Conservation (phyloP, 2,113 vertebrate species). For the Sigmodon hispidus region DNA sequence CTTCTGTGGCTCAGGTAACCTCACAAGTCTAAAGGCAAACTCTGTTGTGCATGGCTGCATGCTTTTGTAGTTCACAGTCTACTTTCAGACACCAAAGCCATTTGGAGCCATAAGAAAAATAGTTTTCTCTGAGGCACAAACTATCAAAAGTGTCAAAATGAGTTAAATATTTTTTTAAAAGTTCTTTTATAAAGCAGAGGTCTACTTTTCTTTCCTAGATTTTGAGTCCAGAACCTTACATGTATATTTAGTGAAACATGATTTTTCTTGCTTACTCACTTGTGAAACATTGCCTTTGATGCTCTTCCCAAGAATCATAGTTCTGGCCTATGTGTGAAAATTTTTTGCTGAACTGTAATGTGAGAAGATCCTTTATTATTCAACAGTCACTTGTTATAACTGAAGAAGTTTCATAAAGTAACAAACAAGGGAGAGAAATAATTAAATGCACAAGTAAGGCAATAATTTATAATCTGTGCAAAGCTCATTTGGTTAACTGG, state of each 20-base stretch:
- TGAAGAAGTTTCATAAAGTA: not conserved
- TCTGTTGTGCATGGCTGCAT: not conserved
- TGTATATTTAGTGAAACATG: constrained; percentile 57
- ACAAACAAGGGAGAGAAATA: not conserved
- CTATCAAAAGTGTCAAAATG: constrained; percentile 27
- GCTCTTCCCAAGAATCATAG: not conserved
- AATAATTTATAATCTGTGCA: constrained; percentile 55
- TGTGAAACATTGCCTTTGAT: constrained; percentile 60
- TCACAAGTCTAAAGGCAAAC: not conserved
- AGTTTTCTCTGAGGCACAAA: not conserved
- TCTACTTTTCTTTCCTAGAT: not conserved
- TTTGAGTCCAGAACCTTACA: constrained; percentile 36
- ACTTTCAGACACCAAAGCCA: not conserved
- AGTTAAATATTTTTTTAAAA: constrained; percentile 49
- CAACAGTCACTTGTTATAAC: constrained; percentile 21
- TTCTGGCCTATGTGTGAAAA: constrained; percentile 1
- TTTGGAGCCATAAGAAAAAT: not conserved
- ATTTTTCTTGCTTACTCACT: constrained; percentile 47
- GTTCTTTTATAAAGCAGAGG: not conserved
- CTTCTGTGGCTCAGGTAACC: not conserved
- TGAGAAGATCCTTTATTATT: constrained; percentile 57
- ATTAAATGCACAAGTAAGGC: constrained; percentile 57
- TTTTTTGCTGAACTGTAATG: constrained; percentile 30
- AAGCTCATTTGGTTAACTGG: constrained; percentile 68
- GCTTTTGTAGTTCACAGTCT: not conserved